Base-by-base conservation (phyloP, 2,113 vertebrate species). In the Ammodytes dubius region DNA sequence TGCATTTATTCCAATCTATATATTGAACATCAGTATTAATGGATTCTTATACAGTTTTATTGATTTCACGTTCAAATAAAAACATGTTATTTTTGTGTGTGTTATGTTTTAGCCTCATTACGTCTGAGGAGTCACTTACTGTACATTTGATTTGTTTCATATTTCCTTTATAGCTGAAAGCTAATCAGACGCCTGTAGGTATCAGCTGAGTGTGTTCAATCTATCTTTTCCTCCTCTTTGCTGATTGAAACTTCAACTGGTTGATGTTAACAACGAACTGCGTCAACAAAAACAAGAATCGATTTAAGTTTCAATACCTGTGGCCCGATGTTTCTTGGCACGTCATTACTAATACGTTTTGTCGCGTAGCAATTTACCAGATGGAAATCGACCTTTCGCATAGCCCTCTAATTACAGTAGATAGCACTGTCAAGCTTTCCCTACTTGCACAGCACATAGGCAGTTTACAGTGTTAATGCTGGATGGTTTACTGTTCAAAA, bases 181-280 rank as follows among this genome's bases (percentile, higher is more conserved):
- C 92, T 68, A 94, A 93, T 93, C 82, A 94, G 83, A 79, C 79
- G 84, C 96, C 97, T 63, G 96, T 97, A 97, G 93, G 96, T 98
- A 97, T 93, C 88, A 82, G n/a, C 11, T 73, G 63, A 76, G 45
- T 70, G 70, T 10, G 19, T 59, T 68, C 42, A 37, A 65, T 76
- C 17, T 58, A 1, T 47, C 15, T 63, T 58, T 43, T 5, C 39
- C 60, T 70, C 27, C 14, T 60, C 76, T 35, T n/a, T 50, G 0
- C 42, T 66, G n/a, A 19, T 0, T 71, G 3, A 66, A 27, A 10
- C 68, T 53, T 67, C 43, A 56, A 2, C 46, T 70, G 19, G 13
- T 49, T 53, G 50, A 3, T 11, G 10, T 59, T 58, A 15, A 59
- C 10, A 65, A 58, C 2, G 17, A 66, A 27, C 27, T 27, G 27